Base-by-base conservation (phyloP, 2,888 invertebrate species). In the Aleiodes testaceus region DNA sequence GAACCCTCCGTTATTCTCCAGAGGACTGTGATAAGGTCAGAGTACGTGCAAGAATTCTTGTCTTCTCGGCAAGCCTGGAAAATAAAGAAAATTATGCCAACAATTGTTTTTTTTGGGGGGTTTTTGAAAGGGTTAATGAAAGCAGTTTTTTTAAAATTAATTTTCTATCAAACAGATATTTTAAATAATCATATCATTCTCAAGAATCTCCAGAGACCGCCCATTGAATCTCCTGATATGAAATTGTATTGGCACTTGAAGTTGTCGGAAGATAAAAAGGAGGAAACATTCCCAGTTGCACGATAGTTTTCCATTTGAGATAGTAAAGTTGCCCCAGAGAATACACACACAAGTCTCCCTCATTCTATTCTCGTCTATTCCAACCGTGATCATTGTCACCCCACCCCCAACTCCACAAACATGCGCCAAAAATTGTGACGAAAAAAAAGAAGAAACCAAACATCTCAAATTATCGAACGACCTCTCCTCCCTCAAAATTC, bases 41-140 rank as follows among this genome's bases (percentile, higher is more conserved):
- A n/a, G n/a, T 20, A 22, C 30, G 49, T 30, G 49, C 64, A 47
- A 49, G 49, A 44, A 64, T 45, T 49, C 9, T 36, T 42, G 61
- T 42, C 44, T 76, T 2, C 26, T 26, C 26, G 26, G 26, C 78
- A 76, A 76, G 11, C 26, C 20, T 52, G 20, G 12, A 63, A 26
- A 69, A 50, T 52, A 26, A 3, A n/a, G 36, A 30, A 22, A 42
- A 63, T 45, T 11, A 36, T 50, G 30, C 50, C 55, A 71, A 69
- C 70, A 74, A 9, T 36, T 36, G 6, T 36, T 36, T 36, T 36
- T 36, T 36, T 36, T 36, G 3, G 36, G 1, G 9, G 9, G 6
- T 36, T 9, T 36, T 26, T 26, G 3, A 26, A 26, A 26, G 26
- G 22, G 26, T 26, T 26, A 5, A 26, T 26, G 3, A 26, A 5